A percentile compares a stretch with the other conserved stretches of the same genome.
phyloP scores from a whole-genome alignment of 2,888 invertebrate species.

The Agrotis exclamationis region DNA sequence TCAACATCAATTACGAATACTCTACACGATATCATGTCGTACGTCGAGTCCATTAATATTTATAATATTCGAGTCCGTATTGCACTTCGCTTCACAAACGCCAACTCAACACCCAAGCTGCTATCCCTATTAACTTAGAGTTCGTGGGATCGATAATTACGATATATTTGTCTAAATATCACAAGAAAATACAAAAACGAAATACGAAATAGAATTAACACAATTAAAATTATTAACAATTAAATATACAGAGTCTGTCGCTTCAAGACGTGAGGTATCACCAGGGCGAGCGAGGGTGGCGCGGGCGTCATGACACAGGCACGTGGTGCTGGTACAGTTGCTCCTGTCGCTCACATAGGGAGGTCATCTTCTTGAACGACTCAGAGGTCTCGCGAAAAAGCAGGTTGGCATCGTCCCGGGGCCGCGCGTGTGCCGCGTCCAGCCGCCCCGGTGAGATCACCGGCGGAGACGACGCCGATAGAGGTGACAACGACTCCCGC shows the following conservation, averaged over 20 bases:
- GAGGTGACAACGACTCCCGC: slow-evolving; percentile 87
- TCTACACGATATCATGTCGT: slow-evolving; percentile 88
- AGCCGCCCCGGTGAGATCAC: slow-evolving; percentile 87
- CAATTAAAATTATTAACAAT: slow-evolving; percentile 90
- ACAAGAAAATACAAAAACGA: slow-evolving; percentile 91
- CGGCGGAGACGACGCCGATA: slow-evolving; percentile 88
- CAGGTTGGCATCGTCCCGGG: slow-evolving; percentile 87
- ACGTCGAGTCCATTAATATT: slow-evolving; percentile 86
- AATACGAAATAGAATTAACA: slow-evolving; percentile 90
- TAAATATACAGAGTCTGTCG: slow-evolving; percentile 87
- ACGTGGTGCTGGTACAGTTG: slow-evolving; percentile 91
- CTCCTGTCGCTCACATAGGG: slow-evolving; percentile 89
- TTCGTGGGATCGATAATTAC: slow-evolving; percentile 89
- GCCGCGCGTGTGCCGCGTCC: slow-evolving; percentile 86
- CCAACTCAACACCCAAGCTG: slow-evolving; percentile 84
- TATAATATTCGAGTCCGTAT: slow-evolving; percentile 88
- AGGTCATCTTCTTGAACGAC: slow-evolving; percentile 90
- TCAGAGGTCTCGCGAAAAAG: slow-evolving; percentile 90
- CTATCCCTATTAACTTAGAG: slow-evolving; percentile 89
- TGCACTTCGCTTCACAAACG: slow-evolving; percentile 88
- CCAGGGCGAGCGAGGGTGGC: slow-evolving; percentile 83
- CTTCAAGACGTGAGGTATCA: slow-evolving; percentile 81
- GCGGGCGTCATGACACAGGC: slow-evolving; percentile 89
- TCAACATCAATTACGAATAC: slow-evolving; percentile 91
- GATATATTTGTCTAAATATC: slow-evolving; percentile 91